Evolutionary conservation across 2,797 vertebrate species (phyloP).

Genomic region (Spinus olivaceus): DNA sequence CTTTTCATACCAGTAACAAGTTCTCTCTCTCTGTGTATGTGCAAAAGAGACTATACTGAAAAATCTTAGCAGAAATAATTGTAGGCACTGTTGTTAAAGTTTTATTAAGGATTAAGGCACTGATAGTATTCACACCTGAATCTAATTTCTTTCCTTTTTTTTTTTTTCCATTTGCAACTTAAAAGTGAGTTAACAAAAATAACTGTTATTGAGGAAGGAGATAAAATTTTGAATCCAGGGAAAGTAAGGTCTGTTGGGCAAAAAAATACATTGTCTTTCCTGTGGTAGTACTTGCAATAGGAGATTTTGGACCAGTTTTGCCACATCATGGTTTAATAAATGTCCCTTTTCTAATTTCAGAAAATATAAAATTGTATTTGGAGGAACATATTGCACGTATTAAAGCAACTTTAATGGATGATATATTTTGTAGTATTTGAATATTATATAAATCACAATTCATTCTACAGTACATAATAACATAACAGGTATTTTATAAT

Average conservation of each 20-base stretch:
- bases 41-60: not conserved
- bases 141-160: not conserved
- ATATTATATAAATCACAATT: not conserved
- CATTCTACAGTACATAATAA: not conserved
- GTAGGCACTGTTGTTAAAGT: not conserved
- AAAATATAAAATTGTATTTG: not conserved
- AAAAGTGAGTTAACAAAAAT: not conserved
- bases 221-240: not conserved
- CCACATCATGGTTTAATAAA: not conserved
- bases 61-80: not conserved
- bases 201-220: not conserved
- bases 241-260: not conserved
- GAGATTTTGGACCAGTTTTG: not conserved
- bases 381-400: not conserved
- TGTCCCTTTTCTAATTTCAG: not conserved
- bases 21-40: accelerated
- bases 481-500: not conserved
- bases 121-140: not conserved
- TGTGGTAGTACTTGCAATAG: not conserved
- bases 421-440: not conserved
- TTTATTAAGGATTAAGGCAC: not conserved
- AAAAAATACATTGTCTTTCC: not conserved
- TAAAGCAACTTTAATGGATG: not conserved
- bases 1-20: not conserved
- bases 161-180: not conserved